Conservation (phyloP, 2,113 vertebrate species). For the Nematolebias whitei region DNA sequence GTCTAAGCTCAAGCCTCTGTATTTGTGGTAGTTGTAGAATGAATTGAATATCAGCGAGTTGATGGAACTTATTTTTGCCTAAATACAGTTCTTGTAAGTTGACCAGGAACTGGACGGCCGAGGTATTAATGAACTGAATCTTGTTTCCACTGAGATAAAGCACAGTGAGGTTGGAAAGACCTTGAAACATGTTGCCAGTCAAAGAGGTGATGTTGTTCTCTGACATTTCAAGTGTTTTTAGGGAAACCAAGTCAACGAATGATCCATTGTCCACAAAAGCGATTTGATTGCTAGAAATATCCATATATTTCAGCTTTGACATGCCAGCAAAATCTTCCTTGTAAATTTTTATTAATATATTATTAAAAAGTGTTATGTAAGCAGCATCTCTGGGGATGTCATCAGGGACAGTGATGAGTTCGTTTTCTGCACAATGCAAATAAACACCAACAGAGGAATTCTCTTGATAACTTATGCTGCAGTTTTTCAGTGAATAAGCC, state of each 20-base stretch:
- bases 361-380: rapidly evolving
- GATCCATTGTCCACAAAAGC: conserved; percentile 23
- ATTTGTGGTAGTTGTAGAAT: conserved; percentile 18
- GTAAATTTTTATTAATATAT: background rate
- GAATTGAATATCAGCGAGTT: background rate
- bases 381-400: conserved; percentile 25
- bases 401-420: conserved; percentile 9
- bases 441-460: background rate
- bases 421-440: background rate
- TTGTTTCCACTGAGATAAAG: background rate
- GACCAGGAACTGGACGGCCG: background rate
- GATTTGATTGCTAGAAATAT: rapidly evolving
- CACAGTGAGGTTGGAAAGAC: conserved; percentile 26
- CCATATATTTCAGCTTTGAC: conserved; percentile 2
- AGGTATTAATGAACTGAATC: background rate
- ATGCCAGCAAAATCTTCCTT: conserved; percentile 3
- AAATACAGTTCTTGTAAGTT: conserved; percentile 13
- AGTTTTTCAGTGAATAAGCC: conserved; percentile 39
- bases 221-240: background rate
- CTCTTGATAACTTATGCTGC: background rate
- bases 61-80: background rate
- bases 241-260: conserved; percentile 19
- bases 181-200: conserved; percentile 31
- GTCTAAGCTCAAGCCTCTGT: background rate
- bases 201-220: conserved; percentile 1